Conservation (phyloP, 1,140 invertebrate genomes). For the Zaprionus davidi region DNA sequence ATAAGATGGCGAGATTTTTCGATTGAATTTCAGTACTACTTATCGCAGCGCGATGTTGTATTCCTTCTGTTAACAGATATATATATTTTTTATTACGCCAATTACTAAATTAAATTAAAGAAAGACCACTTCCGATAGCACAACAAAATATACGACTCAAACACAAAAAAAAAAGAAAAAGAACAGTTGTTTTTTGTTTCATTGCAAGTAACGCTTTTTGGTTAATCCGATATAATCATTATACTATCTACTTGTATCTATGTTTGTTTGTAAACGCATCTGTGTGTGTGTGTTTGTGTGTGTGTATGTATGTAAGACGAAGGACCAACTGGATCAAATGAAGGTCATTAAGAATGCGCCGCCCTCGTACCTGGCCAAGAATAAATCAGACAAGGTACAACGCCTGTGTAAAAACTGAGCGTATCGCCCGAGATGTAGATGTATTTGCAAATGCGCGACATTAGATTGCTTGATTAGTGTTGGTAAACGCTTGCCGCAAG, state of each 20-base stretch:
- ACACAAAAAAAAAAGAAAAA: conserved; percentile 11
- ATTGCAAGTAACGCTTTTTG: conserved; percentile 27
- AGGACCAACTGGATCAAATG: conserved; percentile 90
- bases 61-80: conserved; percentile 48
- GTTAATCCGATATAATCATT: conserved; percentile 22
- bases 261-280: neutral
- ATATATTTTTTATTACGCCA: conserved; percentile 58
- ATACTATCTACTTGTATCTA: conserved; percentile 14
- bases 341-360: conserved; percentile 91
- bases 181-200: conserved; percentile 15
- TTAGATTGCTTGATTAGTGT: conserved; percentile 57
- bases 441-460: conserved; percentile 33
- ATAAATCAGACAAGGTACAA: conserved; percentile 93
- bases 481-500: conserved; percentile 62
- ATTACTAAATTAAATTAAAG: conserved; percentile 36
- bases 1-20: conserved; percentile 40
- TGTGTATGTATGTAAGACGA: conserved; percentile 61
- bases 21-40: conserved; percentile 48
- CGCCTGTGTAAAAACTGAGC: neutral
- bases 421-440: conserved; percentile 25
- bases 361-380: conserved; percentile 92
- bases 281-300: neutral
- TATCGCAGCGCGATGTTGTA: conserved; percentile 50
- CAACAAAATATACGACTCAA: conserved; percentile 20
- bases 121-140: conserved; percentile 25